These are phyloP conservation scores for Taphrorychus bicolor DNA, from an alignment of 2,888 invertebrate genomes.

Conservation along the genomic window DNA sequence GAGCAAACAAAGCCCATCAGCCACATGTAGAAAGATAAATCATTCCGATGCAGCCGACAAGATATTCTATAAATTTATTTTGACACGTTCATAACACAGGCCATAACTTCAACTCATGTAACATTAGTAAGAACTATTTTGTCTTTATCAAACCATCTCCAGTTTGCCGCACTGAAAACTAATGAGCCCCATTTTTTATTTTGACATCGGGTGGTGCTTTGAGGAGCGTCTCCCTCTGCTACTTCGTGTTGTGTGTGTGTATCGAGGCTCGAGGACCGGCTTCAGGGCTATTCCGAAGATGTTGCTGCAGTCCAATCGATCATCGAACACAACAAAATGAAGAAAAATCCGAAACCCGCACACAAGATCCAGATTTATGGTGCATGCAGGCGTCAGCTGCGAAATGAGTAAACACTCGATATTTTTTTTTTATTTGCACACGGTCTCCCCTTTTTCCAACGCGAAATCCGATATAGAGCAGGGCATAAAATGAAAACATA, in stretches of 20 bases:
- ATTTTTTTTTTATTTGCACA: slow-evolving; percentile 47
- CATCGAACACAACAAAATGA: slow-evolving; percentile 50
- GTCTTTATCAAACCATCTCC: slow-evolving; percentile 18
- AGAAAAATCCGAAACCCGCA: slow-evolving; percentile 43
- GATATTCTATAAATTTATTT: slow-evolving; percentile 32
- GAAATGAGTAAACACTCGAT: slow-evolving; percentile 51
- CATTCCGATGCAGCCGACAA: slow-evolving; percentile 24
- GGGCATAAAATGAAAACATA: slow-evolving; percentile 43
- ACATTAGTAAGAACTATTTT: slow-evolving; percentile 34
- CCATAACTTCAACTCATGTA: slow-evolving; percentile 32
- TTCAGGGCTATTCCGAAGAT: neutral
- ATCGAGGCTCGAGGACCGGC: slow-evolving; percentile 15
- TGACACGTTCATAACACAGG: slow-evolving; percentile 30
- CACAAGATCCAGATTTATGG: slow-evolving; percentile 50
- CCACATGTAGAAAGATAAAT: slow-evolving; percentile 20
- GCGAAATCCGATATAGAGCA: slow-evolving; percentile 46
- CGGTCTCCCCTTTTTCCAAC: slow-evolving; percentile 42
- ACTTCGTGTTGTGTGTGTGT: neutral
- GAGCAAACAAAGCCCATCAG: neutral
- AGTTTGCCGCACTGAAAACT: slow-evolving; percentile 26
- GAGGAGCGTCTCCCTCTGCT: slow-evolving; percentile 18
- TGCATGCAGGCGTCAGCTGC: slow-evolving; percentile 53
- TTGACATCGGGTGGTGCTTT: slow-evolving; percentile 27
- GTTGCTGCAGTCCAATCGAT: slow-evolving; percentile 46
- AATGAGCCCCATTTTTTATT: slow-evolving; percentile 36